Percentiles rank a stretch among this genome's conserved stretches.
Conservation (phyloP, 1,140 invertebrate species). For the Lethrus apterus region DNA sequence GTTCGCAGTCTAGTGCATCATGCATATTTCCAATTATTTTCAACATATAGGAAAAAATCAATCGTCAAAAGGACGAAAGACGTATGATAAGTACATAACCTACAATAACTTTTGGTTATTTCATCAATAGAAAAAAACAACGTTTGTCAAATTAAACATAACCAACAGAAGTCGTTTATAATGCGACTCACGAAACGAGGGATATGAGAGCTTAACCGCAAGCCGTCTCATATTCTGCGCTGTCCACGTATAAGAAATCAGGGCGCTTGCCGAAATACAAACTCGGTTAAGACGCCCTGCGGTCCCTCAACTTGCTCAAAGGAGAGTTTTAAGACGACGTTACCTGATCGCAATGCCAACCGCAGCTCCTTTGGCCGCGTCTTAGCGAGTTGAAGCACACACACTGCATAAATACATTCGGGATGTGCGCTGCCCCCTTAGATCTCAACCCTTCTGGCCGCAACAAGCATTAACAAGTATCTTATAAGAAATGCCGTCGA, state of each 20-base stretch:
- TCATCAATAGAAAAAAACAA: too few species aligned
- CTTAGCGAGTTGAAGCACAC: constrained; percentile 21
- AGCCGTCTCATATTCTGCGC: too few species aligned
- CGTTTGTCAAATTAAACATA: too few species aligned
- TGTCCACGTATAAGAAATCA: constrained; percentile 1
- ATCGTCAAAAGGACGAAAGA: too few species aligned
- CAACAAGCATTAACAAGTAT: constrained; percentile 32
- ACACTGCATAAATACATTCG: constrained; percentile 27
- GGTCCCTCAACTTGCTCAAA: background rate
- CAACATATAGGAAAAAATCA: too few species aligned
- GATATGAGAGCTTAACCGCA: too few species aligned
- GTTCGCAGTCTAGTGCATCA: too few species aligned
- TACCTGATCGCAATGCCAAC: constrained; percentile 2
- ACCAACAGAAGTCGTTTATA: too few species aligned
- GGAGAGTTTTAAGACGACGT: constrained; percentile 2
- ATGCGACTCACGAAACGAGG: too few species aligned
- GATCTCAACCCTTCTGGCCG: constrained; percentile 24
- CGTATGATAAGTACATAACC: too few species aligned
- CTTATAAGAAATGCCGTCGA: constrained; percentile 23
- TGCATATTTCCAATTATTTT: too few species aligned
- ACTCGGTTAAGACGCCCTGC: background rate
- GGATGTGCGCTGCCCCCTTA: constrained; percentile 20
- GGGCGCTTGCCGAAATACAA: background rate
- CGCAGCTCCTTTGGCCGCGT: constrained; percentile 22
- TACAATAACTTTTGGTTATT: too few species aligned